Conservation (phyloP, 2,113 vertebrate genomes). For the Gobiocypris rarus region DNA sequence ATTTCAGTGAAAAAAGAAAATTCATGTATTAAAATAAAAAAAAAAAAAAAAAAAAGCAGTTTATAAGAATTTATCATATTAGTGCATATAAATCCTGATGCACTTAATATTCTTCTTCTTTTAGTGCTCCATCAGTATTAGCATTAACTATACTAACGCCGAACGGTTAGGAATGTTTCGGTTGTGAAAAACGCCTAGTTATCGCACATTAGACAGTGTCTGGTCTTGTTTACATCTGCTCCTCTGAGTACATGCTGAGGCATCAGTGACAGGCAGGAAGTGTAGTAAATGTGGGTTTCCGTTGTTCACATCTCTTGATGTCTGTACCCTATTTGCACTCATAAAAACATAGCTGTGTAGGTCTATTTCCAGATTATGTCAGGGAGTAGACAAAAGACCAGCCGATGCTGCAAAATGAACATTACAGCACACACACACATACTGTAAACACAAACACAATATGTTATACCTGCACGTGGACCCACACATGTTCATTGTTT, state of each 20-base stretch:
- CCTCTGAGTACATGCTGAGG: conserved; percentile 42
- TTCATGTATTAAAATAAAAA: too few relatives aligned
- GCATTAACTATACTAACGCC: background rate
- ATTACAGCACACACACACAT: conserved; percentile 15
- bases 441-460: conserved; percentile 18
- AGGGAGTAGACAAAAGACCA: background rate
- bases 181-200: background rate
- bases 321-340: background rate
- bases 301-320: conserved; percentile 57
- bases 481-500: conserved; percentile 6
- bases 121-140: background rate
- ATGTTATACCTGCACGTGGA: background rate
- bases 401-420: background rate
- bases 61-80: background rate
- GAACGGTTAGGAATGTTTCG: background rate
- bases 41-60: too few relatives aligned
- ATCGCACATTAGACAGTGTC: background rate
- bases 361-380: background rate
- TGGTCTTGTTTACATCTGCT: conserved; percentile 54
- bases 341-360: conserved; percentile 2
- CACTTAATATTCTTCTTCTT: background rate
- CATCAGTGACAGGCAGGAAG: conserved; percentile 72
- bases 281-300: conserved; percentile 80
- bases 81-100: background rate
- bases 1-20: background rate